These are phyloP conservation scores for Cerastoderma edule DNA, from an alignment of 2,888 invertebrate species.

Conservation along the genomic window DNA sequence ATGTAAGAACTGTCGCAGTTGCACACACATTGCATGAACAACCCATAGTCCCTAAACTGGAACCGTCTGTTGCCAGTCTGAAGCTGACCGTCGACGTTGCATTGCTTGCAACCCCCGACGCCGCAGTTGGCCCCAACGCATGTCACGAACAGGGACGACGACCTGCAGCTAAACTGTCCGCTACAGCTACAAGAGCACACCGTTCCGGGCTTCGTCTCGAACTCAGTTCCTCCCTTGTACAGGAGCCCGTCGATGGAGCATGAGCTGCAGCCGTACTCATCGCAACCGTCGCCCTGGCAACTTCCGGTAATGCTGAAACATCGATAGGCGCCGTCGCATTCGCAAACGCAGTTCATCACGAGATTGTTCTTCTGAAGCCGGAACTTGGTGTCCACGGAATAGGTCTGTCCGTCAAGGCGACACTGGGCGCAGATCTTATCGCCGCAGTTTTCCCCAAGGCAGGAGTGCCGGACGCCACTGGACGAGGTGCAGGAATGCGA, in stretches of 20 bases:
- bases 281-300: constrained; percentile 45
- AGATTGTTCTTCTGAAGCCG: constrained; percentile 46
- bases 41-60: constrained; percentile 49
- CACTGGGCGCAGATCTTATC: constrained; percentile 46
- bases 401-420: constrained; percentile 42
- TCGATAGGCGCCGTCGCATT: constrained; percentile 59
- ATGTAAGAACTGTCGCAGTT: constrained; percentile 57
- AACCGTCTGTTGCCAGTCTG: constrained; percentile 62
- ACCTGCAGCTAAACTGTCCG: constrained; percentile 72
- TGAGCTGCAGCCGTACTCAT: constrained; percentile 56
- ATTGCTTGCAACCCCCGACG: constrained; percentile 55
- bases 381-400: constrained; percentile 50
- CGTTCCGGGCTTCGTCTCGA: constrained; percentile 55
- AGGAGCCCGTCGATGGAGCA: constrained; percentile 62
- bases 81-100: constrained; percentile 51
- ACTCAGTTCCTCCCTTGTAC: constrained; percentile 59
- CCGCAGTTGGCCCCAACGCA: constrained; percentile 55
- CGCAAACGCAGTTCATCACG: constrained; percentile 58
- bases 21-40: constrained; percentile 57
- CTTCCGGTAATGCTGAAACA: constrained; percentile 54
- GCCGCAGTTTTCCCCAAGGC: constrained; percentile 50
- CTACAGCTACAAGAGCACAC: constrained; percentile 73
- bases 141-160: constrained; percentile 31
- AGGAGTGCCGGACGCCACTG: constrained; percentile 54
- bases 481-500: constrained; percentile 72